Evolutionary conservation across 92 coral and sea anemone genomes (phyloP), one percentile per base, ranked within the genome.

Genomic region (Umimayanthus kanabou): DNA sequence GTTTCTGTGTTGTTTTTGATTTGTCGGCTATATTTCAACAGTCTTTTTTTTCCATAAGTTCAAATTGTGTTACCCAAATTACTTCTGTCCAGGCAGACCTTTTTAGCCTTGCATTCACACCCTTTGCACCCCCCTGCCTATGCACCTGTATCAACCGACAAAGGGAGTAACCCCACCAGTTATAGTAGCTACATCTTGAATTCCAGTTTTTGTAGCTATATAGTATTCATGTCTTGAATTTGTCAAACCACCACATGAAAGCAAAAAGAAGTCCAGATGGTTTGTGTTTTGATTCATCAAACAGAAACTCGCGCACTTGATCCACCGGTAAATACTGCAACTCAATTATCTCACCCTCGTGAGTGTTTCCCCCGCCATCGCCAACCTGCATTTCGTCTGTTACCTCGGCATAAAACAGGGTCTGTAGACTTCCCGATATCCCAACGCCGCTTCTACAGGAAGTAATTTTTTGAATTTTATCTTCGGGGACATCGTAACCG

Each of bases 401-500:
- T 20, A 97, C 98, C 80, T 97, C 95, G 1, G 98, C 98, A 90
- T 83, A 97, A 87, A 93, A 97, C 11, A 94, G 11, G 1, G 98
- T 95, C 86, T 92, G 96, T 47, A 88, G 45, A 4, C 96, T 40
- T 3, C 99, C 99, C 10, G 99, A 86, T 33, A 92, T 92, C 5
- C 99, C 99, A 8, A 95, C 98, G 0, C 95, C 95, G 74, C 89
- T 86, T 77, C 95, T 93, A 37, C 86, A 91, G 33, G 95, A 94
- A 42, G 89, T 88, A 11, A 97, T 73, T 71, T 87, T 90, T 80
- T 93, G 93, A 25, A 97, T 89, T 69, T 94, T 92, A 10, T 89
- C 91, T 85, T 94, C 98, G 23, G 98, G 98, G 9, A 97, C 98
- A 88, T 97, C 96, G 81, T 97, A 97, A 39, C 99, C 99, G 87